Conservation (phyloP, 2,888 invertebrate species). For the Seladonia tumulorum region DNA sequence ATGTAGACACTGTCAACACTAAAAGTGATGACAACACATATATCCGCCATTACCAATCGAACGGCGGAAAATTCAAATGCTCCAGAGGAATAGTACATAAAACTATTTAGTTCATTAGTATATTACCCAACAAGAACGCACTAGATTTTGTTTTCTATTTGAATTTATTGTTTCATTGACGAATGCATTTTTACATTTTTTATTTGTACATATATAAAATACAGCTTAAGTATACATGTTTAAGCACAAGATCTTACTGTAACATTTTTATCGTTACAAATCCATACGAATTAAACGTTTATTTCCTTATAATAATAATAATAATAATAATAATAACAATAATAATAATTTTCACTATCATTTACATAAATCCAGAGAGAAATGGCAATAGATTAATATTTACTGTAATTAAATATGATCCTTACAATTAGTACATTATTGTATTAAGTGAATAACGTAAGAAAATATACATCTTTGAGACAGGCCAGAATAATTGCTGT, state of each 20-base stretch:
- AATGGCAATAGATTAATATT: constrained; percentile 26
- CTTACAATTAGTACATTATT: constrained; percentile 33
- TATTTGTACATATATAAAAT: constrained; percentile 67
- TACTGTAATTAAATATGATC: constrained; percentile 30
- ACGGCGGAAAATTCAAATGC: constrained; percentile 64
- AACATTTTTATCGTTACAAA: constrained; percentile 34
- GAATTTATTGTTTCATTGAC: background rate
- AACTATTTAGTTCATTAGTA: background rate
- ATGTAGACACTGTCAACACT: constrained; percentile 37
- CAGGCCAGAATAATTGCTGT: constrained; percentile 57
- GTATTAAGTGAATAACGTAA: constrained; percentile 54
- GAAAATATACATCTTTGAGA: constrained; percentile 62
- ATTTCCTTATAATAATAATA: constrained; percentile 22
- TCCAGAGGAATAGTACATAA: background rate
- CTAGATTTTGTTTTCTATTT: background rate
- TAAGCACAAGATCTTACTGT: constrained; percentile 29
- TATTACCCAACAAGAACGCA: background rate
- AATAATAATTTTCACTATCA: constrained; percentile 17
- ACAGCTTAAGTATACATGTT: constrained; percentile 47
- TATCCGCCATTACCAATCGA: constrained; percentile 64
- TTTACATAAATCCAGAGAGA: constrained; percentile 29
- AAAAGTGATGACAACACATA: constrained; percentile 65
- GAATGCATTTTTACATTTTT: constrained; percentile 30
- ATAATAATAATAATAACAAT: constrained; percentile 31
- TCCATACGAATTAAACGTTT: constrained; percentile 37